A percentile compares a stretch with the other conserved stretches of the same genome.
phyloP scores from a whole-genome alignment of 2,113 vertebrate species.

The Lutjanus erythropterus region DNA sequence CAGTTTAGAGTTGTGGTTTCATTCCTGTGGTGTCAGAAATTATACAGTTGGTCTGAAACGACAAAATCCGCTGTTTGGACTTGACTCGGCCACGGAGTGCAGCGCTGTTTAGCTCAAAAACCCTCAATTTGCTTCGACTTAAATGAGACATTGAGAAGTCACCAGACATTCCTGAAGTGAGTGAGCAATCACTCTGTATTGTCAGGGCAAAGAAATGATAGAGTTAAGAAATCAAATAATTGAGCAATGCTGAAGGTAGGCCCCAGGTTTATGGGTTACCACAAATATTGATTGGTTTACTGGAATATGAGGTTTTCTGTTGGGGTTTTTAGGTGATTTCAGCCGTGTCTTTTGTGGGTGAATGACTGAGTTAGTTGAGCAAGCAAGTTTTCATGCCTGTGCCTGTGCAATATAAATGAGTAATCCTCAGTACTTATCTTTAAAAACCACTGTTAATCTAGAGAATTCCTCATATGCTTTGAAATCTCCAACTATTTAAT shows the following conservation, averaged over 20 bases:
- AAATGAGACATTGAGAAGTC: constrained; percentile 79
- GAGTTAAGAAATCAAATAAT: constrained; percentile 46
- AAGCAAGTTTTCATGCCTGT: constrained; percentile 17
- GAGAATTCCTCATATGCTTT: not conserved
- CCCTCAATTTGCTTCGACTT: constrained; percentile 79
- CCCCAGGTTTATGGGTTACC: constrained; percentile 31
- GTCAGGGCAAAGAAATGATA: constrained; percentile 41
- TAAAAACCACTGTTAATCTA: not conserved
- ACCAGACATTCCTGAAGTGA: constrained; percentile 77
- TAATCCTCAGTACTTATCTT: not conserved
- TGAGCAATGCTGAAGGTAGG: constrained; percentile 19
- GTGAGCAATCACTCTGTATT: constrained; percentile 56
- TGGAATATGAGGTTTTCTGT: constrained; percentile 17
- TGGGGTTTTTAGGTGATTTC: constrained; percentile 19
- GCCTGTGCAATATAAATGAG: not conserved
- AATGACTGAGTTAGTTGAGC: constrained; percentile 21
- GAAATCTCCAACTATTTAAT: not conserved
- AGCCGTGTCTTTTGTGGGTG: constrained; percentile 5
- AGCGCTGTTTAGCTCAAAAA: constrained; percentile 71
- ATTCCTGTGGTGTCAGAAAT: constrained; percentile 85
- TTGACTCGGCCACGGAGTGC: constrained; percentile 67
- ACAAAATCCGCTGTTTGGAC: constrained; percentile 73
- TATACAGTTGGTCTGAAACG: constrained; percentile 71
- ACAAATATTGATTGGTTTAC: constrained; percentile 29
- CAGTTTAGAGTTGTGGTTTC: constrained; percentile 68